These are phyloP conservation scores for Augochlorella aurata DNA, from an alignment of 2,888 invertebrate species.

Conservation along the genomic window DNA sequence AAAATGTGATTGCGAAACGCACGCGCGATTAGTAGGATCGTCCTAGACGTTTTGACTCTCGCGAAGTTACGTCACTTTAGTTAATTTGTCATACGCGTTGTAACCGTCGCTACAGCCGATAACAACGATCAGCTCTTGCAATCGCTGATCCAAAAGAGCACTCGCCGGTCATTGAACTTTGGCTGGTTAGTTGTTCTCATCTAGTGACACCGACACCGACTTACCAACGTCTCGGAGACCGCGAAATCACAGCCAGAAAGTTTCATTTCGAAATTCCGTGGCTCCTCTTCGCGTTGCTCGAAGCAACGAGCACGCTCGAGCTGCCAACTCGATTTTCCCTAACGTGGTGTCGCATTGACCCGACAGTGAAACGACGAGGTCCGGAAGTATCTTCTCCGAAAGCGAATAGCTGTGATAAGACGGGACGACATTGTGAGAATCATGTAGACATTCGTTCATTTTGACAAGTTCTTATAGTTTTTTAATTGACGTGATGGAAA, in stretches of 20 bases:
- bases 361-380: no score
- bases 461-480: no score
- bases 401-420: no score
- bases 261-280: background rate
- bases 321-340: no score
- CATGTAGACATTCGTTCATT: no score
- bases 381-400: no score
- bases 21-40: constrained; percentile 6
- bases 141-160: background rate
- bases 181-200: background rate
- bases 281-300: background rate
- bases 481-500: no score
- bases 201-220: background rate
- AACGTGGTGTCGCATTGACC: no score
- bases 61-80: background rate
- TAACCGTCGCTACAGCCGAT: background rate
- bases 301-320: background rate
- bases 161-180: background rate
- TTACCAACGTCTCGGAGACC: background rate
- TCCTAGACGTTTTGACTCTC: background rate
- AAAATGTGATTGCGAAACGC: background rate
- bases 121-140: background rate
- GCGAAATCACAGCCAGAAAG: background rate
- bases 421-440: no score
- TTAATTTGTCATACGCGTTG: background rate